phyloP scores from a whole-genome alignment of 1,140 invertebrate species.

The Holotrichia oblita region DNA sequence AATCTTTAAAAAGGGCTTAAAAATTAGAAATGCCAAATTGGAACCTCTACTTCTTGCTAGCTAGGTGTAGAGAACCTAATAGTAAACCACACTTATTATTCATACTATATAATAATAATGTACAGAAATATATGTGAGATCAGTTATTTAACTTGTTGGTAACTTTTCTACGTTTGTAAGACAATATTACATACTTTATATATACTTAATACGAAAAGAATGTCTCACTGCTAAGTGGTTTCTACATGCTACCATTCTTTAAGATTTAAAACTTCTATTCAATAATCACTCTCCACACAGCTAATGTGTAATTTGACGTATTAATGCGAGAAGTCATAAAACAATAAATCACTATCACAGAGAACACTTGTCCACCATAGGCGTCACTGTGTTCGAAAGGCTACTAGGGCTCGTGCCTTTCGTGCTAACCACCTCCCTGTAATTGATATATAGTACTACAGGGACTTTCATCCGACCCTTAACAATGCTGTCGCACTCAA shows the following conservation, averaged over 20 bases:
- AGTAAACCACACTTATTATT: too few species aligned
- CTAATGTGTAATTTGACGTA: background rate
- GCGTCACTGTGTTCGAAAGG: background rate
- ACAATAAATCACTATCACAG: background rate
- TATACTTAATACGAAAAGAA: background rate
- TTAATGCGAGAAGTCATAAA: too few species aligned
- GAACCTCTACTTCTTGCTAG: too few species aligned
- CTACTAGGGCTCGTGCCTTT: background rate
- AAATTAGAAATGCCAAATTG: too few species aligned
- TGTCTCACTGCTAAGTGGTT: background rate
- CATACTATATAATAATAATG: too few species aligned
- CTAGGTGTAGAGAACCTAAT: too few species aligned
- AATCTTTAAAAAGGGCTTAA: too few species aligned
- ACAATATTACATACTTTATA: background rate
- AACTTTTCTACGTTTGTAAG: too few species aligned
- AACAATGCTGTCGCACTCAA: constrained; percentile 25
- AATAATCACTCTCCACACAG: background rate
- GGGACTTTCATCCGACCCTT: constrained; percentile 11
- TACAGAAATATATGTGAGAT: too few species aligned
- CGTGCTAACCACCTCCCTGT: background rate
- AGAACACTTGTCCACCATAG: background rate
- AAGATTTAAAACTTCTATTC: background rate
- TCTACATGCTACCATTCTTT: background rate
- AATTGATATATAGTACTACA: constrained; percentile 40
- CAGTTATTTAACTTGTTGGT: too few species aligned